Base-by-base conservation (phyloP, 2,797 vertebrate genomes). In the Amblyraja radiata region DNA sequence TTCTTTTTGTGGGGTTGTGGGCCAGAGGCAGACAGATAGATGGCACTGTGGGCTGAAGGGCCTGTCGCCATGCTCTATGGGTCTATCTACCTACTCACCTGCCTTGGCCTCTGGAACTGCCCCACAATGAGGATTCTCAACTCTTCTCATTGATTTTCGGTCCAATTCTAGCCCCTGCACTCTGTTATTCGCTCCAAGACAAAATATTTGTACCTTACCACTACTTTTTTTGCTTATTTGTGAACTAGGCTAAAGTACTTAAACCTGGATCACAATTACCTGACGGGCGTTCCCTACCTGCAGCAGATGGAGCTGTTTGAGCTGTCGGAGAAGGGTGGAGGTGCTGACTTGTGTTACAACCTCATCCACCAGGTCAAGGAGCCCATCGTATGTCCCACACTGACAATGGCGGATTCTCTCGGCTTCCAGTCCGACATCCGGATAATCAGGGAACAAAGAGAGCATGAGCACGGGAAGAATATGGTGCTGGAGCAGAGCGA, bases 251-350 rank as follows among this genome's bases (percentile, higher is more conserved):
- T 98, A 81, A 97, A 95, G 94, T 94, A 96, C 94, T 95, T 98
- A 95, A 98, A 98, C 94, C 95, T 98, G 93, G 96, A 97, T 94
- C 94, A 95, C 93, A 98, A 98, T 93, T 76, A 54, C 93, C 97
- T 99, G 94, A 96, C 95, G 83, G 96, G 96, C 93, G 95, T 98
- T 16, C 97, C 98, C 0, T 97, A 96, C 94, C 94, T 97, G 93
- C 95, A 95, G 73, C 94, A 95, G 77, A 94, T 93, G 93, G 93
- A 23, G n/a, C 32, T 36, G 54, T 93, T 93, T 28, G 88, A 94
- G 61, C 73, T 93, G 86, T 28, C 16, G 0, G 16, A 88, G 84
- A 88, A 21, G 61, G 0, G 28, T 65, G 84, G 36, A 63, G 18
- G 2, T 65, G 11, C 61, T 86, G 61, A 1, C n/a, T 61, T 32